Conservation (phyloP, 2,797 vertebrate species). For the Odontamblyopus lacepedii region DNA sequence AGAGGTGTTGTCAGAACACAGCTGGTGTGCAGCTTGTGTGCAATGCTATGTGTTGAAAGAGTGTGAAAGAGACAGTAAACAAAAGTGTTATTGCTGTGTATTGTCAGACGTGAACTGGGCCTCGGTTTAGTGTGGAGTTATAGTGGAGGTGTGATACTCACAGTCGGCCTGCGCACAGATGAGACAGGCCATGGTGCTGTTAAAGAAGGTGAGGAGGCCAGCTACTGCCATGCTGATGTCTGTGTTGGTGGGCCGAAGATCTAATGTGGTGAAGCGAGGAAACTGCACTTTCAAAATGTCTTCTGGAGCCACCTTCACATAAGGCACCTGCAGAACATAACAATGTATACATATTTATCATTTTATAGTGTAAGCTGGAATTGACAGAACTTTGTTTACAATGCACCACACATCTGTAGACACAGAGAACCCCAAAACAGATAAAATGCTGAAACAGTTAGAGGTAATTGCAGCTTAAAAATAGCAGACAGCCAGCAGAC, state of each 20-base stretch:
- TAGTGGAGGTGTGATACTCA: constrained; percentile 75
- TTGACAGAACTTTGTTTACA: constrained; percentile 18
- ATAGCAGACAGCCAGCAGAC: constrained; percentile 22
- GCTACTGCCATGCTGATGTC: constrained; percentile 96
- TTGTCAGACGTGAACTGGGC: constrained; percentile 32
- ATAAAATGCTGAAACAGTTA: constrained; percentile 18
- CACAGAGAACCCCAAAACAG: constrained; percentile 10
- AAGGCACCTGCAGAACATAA: constrained; percentile 86
- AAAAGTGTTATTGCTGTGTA: constrained; percentile 40
- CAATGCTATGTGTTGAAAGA: constrained; percentile 45
- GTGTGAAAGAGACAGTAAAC: constrained; percentile 28
- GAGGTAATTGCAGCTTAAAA: constrained; percentile 27
- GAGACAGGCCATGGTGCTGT: constrained; percentile 95
- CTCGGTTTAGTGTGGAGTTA: constrained; percentile 10
- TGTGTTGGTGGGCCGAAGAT: constrained; percentile 95
- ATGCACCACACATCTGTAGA: constrained; percentile 22
- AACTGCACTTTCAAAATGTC: constrained; percentile 95
- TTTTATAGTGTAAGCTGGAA: constrained; percentile 5
- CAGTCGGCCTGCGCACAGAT: constrained; percentile 98
- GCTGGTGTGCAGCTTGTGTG: constrained; percentile 28
- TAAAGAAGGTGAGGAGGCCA: constrained; percentile 94
- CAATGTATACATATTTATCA: constrained; percentile 12
- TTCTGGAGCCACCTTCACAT: constrained; percentile 96
- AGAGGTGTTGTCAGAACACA: constrained; percentile 56
- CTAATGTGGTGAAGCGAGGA: constrained; percentile 96